phyloP scores from a whole-genome alignment of 2,113 vertebrate genomes.

The Ramphastos sulfuratus region DNA sequence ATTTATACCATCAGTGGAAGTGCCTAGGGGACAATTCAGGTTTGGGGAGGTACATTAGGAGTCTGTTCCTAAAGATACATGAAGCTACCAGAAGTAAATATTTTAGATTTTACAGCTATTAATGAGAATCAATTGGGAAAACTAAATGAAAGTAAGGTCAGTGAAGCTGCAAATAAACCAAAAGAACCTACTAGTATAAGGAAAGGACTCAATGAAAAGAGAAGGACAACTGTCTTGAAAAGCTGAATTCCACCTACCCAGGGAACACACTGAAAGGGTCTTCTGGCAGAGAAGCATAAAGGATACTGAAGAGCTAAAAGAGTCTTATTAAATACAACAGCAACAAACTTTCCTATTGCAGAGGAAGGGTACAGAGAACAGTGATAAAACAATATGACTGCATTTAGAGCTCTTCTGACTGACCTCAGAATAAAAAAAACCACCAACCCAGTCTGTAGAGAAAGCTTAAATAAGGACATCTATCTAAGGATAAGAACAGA shows the following conservation, averaged over 20 bases:
- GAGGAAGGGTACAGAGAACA: neutral
- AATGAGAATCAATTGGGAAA: neutral
- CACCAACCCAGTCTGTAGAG: neutral
- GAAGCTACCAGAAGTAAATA: neutral
- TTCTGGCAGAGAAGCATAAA: conserved; percentile 4
- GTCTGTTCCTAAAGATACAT: neutral
- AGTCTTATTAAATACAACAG: conserved; percentile 1
- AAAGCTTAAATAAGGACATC: conserved; percentile 25
- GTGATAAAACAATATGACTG: conserved; percentile 13
- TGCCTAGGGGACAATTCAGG: neutral
- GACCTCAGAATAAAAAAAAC: neutral
- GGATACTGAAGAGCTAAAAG: neutral
- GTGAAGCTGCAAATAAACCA: neutral
- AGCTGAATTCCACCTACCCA: neutral
- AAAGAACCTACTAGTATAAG: neutral
- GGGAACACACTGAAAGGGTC: conserved; percentile 9
- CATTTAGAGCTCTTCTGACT: neutral
- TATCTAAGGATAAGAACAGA: neutral
- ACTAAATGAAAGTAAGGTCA: neutral
- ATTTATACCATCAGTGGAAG: neutral
- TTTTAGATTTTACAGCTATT: neutral
- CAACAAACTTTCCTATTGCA: neutral
- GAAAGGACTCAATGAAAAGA: neutral
- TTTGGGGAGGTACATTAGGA: neutral
- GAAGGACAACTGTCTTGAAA: neutral